phyloP scores from a whole-genome alignment of 2,888 invertebrate species.

The Hecatera dysodea region DNA sequence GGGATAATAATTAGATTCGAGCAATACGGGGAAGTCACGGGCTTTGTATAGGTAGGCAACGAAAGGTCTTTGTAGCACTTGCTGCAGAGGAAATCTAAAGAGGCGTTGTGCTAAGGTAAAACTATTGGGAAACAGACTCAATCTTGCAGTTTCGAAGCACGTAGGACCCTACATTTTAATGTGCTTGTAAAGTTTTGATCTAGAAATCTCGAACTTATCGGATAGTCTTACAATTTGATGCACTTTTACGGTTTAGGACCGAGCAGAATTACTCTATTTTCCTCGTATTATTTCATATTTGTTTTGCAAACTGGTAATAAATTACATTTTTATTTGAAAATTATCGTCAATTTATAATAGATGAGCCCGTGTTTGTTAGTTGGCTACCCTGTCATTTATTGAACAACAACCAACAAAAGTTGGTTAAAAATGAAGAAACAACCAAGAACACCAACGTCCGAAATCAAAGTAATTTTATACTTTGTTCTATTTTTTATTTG shows the following conservation, averaged over 20 bases:
- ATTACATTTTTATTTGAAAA: too few relatives aligned
- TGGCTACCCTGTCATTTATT: too few relatives aligned
- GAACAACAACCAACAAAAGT: too few relatives aligned
- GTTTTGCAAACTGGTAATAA: too few relatives aligned
- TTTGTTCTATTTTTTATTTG: too few relatives aligned
- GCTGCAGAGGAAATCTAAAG: constrained; percentile 26
- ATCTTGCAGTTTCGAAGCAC: constrained; percentile 32
- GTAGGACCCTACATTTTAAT: constrained; percentile 30
- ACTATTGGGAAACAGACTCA: constrained; percentile 29
- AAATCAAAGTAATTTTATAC: too few relatives aligned
- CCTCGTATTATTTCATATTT: too few relatives aligned
- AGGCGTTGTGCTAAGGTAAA: constrained; percentile 20
- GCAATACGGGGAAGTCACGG: constrained; percentile 21
- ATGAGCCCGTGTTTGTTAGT: too few relatives aligned
- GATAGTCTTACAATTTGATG: constrained; percentile 24
- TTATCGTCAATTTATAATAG: too few relatives aligned
- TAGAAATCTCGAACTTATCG: constrained; percentile 15
- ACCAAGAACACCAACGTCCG: too few relatives aligned
- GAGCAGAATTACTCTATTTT: too few relatives aligned
- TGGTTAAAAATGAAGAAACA: too few relatives aligned
- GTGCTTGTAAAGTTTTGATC: constrained; percentile 44
- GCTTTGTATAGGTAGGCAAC: constrained; percentile 10
- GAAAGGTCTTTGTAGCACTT: constrained; percentile 25
- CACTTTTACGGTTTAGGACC: constrained; percentile 21
- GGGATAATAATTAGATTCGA: not conserved